Conservation (phyloP, 1,140 invertebrate species). For the Atta texana region DNA sequence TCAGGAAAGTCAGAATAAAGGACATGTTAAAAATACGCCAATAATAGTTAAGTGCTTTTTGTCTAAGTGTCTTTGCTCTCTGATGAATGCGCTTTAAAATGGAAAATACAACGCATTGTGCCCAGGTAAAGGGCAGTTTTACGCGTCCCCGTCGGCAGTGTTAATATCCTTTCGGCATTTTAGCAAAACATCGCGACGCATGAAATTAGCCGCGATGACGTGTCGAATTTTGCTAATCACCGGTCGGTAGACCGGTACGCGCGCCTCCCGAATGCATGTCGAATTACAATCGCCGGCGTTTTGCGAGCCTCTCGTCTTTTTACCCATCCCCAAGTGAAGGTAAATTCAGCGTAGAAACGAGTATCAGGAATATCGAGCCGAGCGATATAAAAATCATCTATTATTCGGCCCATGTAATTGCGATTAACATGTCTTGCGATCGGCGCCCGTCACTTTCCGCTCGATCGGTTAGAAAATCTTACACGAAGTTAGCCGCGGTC, state of each 20-base stretch:
- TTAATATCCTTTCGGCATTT: slow-evolving; percentile 9
- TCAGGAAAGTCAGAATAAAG: background rate
- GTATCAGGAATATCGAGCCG: background rate
- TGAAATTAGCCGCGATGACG: slow-evolving; percentile 26
- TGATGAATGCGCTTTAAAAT: background rate
- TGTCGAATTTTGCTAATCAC: slow-evolving; percentile 1
- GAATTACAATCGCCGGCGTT: background rate
- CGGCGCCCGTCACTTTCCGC: too few species aligned
- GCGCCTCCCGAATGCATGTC: background rate
- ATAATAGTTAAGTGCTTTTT: slow-evolving; percentile 1
- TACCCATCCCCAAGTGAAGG: background rate
- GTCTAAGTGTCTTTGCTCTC: background rate
- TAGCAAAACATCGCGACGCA: background rate
- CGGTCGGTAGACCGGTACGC: background rate
- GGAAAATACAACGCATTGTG: background rate
- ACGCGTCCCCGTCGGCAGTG: background rate
- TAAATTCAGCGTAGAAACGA: background rate
- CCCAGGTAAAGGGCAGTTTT: background rate
- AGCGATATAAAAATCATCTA: background rate
- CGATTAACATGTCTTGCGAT: background rate
- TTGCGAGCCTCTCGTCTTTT: background rate
- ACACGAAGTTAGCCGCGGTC: background rate
- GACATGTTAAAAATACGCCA: background rate
- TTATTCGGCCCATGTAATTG: background rate
- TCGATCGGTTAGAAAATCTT: too few species aligned